Evolutionary conservation across 1,140 invertebrate genomes (phyloP).

Genomic region (Zaprionus lachaisei): DNA sequence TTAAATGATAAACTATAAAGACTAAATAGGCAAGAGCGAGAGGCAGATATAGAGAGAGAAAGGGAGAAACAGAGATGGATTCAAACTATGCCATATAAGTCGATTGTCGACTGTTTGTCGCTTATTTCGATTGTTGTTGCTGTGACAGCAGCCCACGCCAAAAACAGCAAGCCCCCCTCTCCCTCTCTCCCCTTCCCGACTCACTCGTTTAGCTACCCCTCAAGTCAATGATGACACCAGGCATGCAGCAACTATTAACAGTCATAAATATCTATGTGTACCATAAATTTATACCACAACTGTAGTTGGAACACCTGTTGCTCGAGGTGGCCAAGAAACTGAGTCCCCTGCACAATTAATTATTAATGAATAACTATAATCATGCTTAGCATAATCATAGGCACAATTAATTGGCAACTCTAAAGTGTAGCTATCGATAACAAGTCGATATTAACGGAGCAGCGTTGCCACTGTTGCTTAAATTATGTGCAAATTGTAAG

Average conservation of each 20-base stretch:
- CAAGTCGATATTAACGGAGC: background rate
- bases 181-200: background rate
- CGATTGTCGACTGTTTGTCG: slow-evolving; percentile 43
- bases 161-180: background rate
- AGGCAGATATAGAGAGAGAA: background rate
- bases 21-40: slow-evolving; percentile 52
- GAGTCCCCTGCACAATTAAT: background rate
- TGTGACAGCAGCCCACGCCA: slow-evolving; percentile 56
- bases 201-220: slow-evolving; percentile 1
- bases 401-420: background rate
- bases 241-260: slow-evolving; percentile 36
- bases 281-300: slow-evolving; percentile 29
- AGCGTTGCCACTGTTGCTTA: background rate
- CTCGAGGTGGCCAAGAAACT: background rate
- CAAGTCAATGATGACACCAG: slow-evolving; percentile 28
- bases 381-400: background rate
- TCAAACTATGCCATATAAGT: slow-evolving; percentile 63
- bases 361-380: background rate
- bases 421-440: background rate
- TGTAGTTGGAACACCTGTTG: slow-evolving; percentile 6
- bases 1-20: slow-evolving; percentile 80
- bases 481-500: slow-evolving; percentile 33
- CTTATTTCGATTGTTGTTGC: slow-evolving; percentile 11
- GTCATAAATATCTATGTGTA: background rate
- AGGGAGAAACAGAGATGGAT: slow-evolving; percentile 2